A percentile compares a stretch with the other conserved stretches of the same genome.
These are phyloP conservation scores for Pempheris klunzingeri DNA, from an alignment of 2,797 vertebrate genomes.

Conservation along the genomic window DNA sequence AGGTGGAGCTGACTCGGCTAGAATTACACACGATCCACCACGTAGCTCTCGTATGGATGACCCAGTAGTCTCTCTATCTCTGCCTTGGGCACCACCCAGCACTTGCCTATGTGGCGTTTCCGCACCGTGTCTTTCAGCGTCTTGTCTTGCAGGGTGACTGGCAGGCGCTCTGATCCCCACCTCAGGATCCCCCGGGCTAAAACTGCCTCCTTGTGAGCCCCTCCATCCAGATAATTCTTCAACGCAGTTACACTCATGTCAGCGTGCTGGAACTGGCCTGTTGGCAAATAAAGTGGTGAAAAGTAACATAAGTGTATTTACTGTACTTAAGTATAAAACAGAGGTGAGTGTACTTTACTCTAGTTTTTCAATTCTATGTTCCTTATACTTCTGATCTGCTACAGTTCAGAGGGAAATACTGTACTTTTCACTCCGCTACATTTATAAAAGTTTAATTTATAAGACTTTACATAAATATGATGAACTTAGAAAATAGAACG, in stretches of 20 bases:
- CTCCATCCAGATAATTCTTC: slow-evolving; percentile 22
- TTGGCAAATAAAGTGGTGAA: not conserved
- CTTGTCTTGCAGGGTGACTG: slow-evolving; percentile 85
- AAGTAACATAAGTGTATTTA: not conserved
- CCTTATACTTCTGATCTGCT: not conserved
- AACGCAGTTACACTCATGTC: slow-evolving; percentile 76
- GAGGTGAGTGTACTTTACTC: not conserved
- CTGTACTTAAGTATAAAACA: not conserved
- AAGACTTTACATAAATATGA: not conserved
- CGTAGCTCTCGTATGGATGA: slow-evolving; percentile 84
- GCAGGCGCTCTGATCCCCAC: slow-evolving; percentile 71
- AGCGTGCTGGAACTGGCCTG: slow-evolving; percentile 88
- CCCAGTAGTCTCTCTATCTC: slow-evolving; percentile 85
- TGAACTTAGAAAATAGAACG: not conserved
- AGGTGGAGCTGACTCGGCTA: slow-evolving; percentile 49
- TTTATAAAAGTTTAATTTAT: not conserved
- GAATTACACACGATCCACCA: slow-evolving; percentile 78
- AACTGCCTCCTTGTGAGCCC: slow-evolving; percentile 50
- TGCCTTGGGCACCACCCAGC: slow-evolving; percentile 88
- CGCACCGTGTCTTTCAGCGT: slow-evolving; percentile 83
- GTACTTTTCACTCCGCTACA: not conserved
- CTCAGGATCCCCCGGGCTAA: slow-evolving; percentile 74
- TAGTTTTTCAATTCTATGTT: not conserved
- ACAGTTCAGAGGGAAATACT: not conserved
- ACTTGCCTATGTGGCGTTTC: slow-evolving; percentile 78